Conservation (phyloP, 2,113 vertebrate genomes). For the Coturnix japonica region DNA sequence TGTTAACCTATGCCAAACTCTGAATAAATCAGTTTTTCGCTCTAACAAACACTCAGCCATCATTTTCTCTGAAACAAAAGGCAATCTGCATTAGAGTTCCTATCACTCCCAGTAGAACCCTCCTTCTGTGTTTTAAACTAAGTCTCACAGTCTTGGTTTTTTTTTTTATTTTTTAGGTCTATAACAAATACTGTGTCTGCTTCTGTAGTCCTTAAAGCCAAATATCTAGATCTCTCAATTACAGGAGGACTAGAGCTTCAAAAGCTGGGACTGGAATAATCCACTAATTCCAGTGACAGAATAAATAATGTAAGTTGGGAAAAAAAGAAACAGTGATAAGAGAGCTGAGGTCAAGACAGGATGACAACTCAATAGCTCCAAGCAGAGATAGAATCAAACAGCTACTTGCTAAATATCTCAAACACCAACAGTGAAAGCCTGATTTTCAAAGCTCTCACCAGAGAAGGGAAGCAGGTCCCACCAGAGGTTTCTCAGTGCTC, state of each 20-base stretch:
- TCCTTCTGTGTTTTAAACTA: not conserved
- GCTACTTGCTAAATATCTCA: not conserved
- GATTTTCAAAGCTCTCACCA: not conserved
- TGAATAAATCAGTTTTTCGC: not conserved
- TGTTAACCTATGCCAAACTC: not conserved
- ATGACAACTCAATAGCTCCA: fast-evolving
- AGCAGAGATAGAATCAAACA: not conserved
- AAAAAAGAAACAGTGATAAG: not conserved
- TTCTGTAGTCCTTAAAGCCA: not conserved
- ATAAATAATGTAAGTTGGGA: not conserved
- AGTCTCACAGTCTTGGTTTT: not conserved
- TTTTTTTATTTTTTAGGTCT: too few relatives aligned
- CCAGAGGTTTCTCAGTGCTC: not conserved
- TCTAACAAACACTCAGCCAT: not conserved
- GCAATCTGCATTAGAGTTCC: not conserved
- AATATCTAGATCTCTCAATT: not conserved
- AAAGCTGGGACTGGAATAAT: not conserved
- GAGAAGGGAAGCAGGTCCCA: not conserved
- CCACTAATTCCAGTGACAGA: not conserved
- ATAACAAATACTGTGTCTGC: not conserved
- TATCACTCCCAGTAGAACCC: not conserved
- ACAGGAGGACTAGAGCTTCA: not conserved
- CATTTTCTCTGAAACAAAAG: not conserved
- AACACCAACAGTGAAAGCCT: fast-evolving
- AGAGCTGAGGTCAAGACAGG: not conserved